Conservation (phyloP, 2,113 vertebrate genomes). For the Laterallus jamaicensis region DNA sequence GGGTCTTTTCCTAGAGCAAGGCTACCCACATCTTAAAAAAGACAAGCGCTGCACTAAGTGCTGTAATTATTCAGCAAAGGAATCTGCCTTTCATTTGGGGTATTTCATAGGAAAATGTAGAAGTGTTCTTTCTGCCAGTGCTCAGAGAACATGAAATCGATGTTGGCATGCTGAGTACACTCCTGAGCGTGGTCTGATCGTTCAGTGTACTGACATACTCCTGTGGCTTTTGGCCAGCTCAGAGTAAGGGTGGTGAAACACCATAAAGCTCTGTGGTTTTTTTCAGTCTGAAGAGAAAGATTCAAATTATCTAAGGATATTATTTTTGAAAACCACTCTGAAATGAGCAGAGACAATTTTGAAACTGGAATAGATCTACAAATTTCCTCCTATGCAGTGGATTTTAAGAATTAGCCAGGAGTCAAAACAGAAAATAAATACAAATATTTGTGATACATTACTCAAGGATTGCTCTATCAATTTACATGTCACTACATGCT, state of each 20-base stretch:
- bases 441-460: background rate
- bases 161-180: background rate
- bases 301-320: background rate
- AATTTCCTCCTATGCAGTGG: background rate
- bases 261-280: background rate
- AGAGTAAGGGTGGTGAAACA: background rate
- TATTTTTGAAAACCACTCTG: background rate
- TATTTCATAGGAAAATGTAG: background rate
- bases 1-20: background rate
- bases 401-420: background rate
- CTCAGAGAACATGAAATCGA: background rate
- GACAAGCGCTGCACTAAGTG: background rate
- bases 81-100: background rate
- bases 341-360: background rate
- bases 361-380: background rate
- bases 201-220: background rate
- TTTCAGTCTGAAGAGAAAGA: background rate
- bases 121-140: background rate
- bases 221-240: background rate
- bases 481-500: background rate
- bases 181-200: background rate
- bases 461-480: background rate
- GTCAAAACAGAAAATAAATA: background rate
- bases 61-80: background rate
- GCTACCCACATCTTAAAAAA: background rate